A percentile compares a stretch with the other conserved stretches of the same genome.
Conservation (phyloP, 2,797 vertebrate genomes). For the Chaetophractus vellerosus region DNA sequence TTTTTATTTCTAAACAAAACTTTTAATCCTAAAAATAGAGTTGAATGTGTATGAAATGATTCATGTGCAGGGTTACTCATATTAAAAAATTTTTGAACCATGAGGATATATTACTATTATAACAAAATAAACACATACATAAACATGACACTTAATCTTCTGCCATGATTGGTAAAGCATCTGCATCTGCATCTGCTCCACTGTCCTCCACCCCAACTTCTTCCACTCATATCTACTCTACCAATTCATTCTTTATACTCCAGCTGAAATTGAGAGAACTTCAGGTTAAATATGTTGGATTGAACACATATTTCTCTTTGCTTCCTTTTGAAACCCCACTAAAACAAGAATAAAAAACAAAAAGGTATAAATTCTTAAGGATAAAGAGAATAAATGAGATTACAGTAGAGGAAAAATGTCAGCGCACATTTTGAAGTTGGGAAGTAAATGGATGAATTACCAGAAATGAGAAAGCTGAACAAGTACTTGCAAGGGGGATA, state of each 20-base stretch:
- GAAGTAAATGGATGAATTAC: not conserved
- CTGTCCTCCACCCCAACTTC: not conserved
- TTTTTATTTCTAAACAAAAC: slow-evolving; percentile 5
- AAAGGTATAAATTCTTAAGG: not conserved
- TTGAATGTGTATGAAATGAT: not conserved
- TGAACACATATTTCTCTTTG: not conserved
- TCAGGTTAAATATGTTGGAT: not conserved
- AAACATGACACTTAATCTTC: not conserved
- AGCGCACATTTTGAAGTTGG: not conserved
- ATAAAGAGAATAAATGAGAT: not conserved
- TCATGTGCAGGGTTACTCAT: not conserved
- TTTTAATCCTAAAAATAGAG: not conserved
- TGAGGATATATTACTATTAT: not conserved
- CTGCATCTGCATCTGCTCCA: not conserved
- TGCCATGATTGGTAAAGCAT: not conserved
- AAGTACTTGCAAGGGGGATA: not conserved
- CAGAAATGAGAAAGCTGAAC: not conserved
- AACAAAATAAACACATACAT: not conserved
- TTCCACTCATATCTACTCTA: not conserved
- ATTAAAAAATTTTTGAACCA: not conserved
- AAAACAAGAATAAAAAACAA: not conserved
- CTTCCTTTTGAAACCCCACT: not conserved
- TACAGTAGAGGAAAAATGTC: not conserved
- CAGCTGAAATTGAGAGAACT: not conserved
- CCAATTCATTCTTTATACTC: not conserved